These are phyloP conservation scores for Willowsia nigromaculata DNA, from an alignment of 2,888 invertebrate species.

Conservation along the genomic window DNA sequence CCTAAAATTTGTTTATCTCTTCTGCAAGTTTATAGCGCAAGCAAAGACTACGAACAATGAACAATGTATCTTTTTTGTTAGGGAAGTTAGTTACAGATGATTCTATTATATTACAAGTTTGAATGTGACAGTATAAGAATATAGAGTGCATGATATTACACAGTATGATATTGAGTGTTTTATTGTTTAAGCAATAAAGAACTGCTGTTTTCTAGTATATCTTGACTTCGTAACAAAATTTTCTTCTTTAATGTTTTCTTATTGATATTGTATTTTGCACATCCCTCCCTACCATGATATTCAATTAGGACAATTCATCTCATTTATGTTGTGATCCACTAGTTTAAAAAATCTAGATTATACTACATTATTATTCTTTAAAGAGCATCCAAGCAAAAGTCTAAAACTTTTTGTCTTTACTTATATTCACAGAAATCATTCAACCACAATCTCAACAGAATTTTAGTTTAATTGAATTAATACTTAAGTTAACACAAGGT, in stretches of 20 bases:
- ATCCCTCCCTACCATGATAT: no score
- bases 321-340: no score
- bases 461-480: no score
- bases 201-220: constrained; percentile 53
- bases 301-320: no score
- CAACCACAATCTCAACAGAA: no score
- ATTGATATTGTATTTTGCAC: background rate
- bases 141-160: constrained; percentile 26
- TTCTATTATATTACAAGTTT: constrained; percentile 19
- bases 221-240: background rate
- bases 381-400: no score
- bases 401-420: no score
- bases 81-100: background rate
- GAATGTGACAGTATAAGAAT: constrained; percentile 48
- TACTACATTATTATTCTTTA: no score
- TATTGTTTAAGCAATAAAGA: constrained; percentile 66
- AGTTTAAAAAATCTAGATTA: no score
- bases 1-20: constrained; percentile 24
- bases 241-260: background rate
- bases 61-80: constrained; percentile 21
- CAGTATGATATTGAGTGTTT: constrained; percentile 17
- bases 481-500: no score
- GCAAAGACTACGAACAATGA: constrained; percentile 61
- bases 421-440: no score
- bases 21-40: constrained; percentile 28